Conservation (phyloP, 2,113 vertebrate genomes). For the Rhinolophus ferrumequinum region DNA sequence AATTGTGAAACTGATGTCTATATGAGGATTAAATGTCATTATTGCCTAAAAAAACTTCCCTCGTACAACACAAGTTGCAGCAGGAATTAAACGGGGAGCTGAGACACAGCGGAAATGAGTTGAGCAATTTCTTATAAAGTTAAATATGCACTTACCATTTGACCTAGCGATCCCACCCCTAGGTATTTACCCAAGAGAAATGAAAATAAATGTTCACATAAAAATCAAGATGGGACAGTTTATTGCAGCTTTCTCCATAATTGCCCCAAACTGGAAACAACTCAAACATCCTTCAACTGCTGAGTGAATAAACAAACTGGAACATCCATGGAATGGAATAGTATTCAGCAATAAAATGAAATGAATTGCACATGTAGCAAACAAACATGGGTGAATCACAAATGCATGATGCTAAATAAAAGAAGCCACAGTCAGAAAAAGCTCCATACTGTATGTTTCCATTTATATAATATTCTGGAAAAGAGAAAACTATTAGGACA, state of each 20-base stretch:
- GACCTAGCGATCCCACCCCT: background rate
- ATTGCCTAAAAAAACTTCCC: conserved; percentile 22
- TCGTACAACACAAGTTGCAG: background rate
- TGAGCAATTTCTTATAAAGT: conserved; percentile 56
- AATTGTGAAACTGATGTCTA: background rate
- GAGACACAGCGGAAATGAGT: conserved; percentile 21
- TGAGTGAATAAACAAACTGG: conserved; percentile 42
- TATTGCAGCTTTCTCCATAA: conserved; percentile 63
- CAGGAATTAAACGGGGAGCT: background rate
- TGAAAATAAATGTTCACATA: conserved; percentile 68
- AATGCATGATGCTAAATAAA: background rate
- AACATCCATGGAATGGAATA: background rate
- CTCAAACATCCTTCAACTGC: conserved; percentile 43
- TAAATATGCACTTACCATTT: conserved; percentile 51
- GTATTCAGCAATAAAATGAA: conserved; percentile 43
- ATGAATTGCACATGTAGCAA: background rate
- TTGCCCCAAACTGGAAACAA: conserved; percentile 40
- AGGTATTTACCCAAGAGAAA: conserved; percentile 63
- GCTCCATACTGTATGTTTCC: background rate
- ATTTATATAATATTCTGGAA: background rate
- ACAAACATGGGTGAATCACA: background rate
- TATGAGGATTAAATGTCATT: background rate
- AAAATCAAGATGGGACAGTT: conserved; percentile 58
- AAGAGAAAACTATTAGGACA: background rate
- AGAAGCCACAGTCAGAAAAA: background rate